Evolutionary conservation across 2,888 invertebrate genomes (phyloP).

Genomic region (Melanophora roralis): DNA sequence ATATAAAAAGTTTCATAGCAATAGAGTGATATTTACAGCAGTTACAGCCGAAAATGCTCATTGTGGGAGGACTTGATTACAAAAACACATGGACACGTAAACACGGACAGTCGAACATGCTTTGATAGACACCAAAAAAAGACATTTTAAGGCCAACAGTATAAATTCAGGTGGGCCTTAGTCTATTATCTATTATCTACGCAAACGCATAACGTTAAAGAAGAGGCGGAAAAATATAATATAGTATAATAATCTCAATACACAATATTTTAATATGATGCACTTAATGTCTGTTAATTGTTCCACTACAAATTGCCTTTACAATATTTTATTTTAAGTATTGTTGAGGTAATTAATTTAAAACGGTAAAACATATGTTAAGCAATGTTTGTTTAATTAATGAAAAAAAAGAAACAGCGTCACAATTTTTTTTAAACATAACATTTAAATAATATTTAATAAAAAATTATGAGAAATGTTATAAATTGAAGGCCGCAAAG

Average conservation of each 20-base stretch:
- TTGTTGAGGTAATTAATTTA: slow-evolving; percentile 51
- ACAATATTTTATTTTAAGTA: slow-evolving; percentile 48
- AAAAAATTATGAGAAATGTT: slow-evolving; percentile 1
- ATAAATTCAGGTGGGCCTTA: too few relatives aligned
- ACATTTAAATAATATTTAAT: background rate
- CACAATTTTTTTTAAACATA: slow-evolving; percentile 22
- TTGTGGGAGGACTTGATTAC: too few relatives aligned
- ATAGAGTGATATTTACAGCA: too few relatives aligned
- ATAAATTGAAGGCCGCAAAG: slow-evolving; percentile 5
- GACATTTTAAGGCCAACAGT: too few relatives aligned
- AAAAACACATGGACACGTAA: too few relatives aligned
- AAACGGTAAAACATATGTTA: slow-evolving; percentile 53
- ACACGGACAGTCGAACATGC: too few relatives aligned
- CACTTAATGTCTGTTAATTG: slow-evolving; percentile 25
- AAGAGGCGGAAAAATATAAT: background rate
- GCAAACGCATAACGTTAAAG: too few relatives aligned
- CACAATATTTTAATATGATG: slow-evolving; percentile 51
- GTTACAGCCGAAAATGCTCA: too few relatives aligned
- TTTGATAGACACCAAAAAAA: too few relatives aligned
- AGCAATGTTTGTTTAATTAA: background rate
- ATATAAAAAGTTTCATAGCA: too few relatives aligned
- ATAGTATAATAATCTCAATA: too few relatives aligned
- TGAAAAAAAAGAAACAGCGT: slow-evolving; percentile 5
- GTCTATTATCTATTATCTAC: too few relatives aligned
- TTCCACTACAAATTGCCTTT: slow-evolving; percentile 54